phyloP scores from a whole-genome alignment of 1,140 invertebrate genomes.

The Drosophila gunungcola region DNA sequence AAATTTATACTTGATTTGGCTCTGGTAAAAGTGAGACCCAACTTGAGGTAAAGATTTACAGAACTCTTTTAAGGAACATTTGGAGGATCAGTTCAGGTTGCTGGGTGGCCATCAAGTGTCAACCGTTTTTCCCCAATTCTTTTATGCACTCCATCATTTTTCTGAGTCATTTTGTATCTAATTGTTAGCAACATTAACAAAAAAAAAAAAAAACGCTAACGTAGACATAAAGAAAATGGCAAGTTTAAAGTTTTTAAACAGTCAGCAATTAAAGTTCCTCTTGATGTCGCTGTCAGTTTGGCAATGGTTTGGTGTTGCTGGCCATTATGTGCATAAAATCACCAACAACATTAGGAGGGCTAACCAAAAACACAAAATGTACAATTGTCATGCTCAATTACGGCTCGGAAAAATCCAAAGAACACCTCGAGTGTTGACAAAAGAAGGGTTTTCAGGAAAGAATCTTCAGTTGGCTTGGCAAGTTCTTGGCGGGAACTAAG shows the following conservation, averaged over 20 bases:
- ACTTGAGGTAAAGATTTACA: constrained; percentile 25
- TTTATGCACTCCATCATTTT: constrained; percentile 33
- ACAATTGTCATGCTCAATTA: constrained; percentile 79
- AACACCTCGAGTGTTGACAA: constrained; percentile 56
- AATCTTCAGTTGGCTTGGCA: constrained; percentile 21
- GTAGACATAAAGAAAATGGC: constrained; percentile 57
- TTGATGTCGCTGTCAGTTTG: constrained; percentile 55
- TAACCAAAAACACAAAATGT: constrained; percentile 40
- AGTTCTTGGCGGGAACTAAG: constrained; percentile 15
- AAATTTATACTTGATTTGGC: constrained; percentile 12
- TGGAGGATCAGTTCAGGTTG: constrained; percentile 34
- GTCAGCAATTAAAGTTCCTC: constrained; percentile 75
- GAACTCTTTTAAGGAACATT: constrained; percentile 5
- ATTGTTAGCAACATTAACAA: constrained; percentile 73
- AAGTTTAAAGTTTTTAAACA: constrained; percentile 63
- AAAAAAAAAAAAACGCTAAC: constrained; percentile 33
- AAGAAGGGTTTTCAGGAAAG: constrained; percentile 28
- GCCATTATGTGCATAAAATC: constrained; percentile 80
- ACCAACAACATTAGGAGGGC: constrained; percentile 46
- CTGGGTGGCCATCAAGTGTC: constrained; percentile 57
- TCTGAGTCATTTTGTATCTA: constrained; percentile 65
- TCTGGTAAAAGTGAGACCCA: constrained; percentile 30
- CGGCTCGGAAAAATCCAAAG: constrained; percentile 55
- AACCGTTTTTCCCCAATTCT: constrained; percentile 17
- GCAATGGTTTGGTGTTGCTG: constrained; percentile 40